Conservation (phyloP, 2,113 vertebrate species). For the Andinoacara biseriatus region DNA sequence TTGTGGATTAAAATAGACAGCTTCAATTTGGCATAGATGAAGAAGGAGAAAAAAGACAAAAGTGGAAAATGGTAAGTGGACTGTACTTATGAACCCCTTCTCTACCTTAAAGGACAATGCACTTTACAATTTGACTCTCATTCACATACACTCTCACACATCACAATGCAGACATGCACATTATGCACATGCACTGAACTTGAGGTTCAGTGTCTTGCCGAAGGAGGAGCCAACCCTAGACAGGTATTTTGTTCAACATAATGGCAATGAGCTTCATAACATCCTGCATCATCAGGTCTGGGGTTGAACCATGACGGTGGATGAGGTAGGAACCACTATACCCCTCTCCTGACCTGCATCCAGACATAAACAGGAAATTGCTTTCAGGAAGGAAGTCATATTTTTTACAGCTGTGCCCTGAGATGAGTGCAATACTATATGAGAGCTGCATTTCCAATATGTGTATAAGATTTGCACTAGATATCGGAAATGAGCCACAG, state of each 20-base stretch:
- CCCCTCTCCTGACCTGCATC: constrained; percentile 69
- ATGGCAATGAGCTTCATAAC: constrained; percentile 3
- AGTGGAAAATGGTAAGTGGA: background rate
- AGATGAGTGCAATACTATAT: constrained; percentile 17
- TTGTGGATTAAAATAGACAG: constrained; percentile 14
- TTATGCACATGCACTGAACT: background rate
- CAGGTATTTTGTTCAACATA: background rate
- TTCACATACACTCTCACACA: background rate
- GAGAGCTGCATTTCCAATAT: constrained; percentile 27
- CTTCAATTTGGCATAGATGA: background rate
- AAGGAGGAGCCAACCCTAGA: background rate
- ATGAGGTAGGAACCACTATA: constrained; percentile 49
- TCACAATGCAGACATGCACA: background rate
- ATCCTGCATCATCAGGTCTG: constrained; percentile 26
- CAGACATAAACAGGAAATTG: constrained; percentile 82
- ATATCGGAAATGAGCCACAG: constrained; percentile 5
- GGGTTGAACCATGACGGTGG: constrained; percentile 33
- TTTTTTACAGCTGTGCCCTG: constrained; percentile 65
- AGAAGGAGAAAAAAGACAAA: background rate
- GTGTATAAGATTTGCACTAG: background rate
- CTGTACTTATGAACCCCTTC: background rate
- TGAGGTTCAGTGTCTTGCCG: background rate
- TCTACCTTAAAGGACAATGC: background rate
- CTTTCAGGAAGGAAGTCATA: constrained; percentile 78
- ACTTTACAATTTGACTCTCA: background rate